Evolutionary conservation across 2,797 vertebrate species (phyloP).

Genomic region (Cossypha heuglini): DNA sequence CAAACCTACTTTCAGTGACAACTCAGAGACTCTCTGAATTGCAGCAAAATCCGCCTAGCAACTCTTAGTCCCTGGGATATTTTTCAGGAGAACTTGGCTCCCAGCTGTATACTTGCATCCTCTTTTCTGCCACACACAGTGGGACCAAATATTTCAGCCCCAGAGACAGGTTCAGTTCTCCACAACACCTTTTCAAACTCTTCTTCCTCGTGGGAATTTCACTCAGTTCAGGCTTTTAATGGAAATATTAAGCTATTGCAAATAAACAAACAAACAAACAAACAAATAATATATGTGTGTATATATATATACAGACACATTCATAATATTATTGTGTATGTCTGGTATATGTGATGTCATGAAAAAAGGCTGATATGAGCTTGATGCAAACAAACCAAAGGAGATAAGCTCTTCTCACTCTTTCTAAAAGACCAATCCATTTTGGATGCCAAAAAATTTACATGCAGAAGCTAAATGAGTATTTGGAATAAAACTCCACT

Average conservation of each 20-base stretch:
- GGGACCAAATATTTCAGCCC: neutral
- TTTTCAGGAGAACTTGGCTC: neutral
- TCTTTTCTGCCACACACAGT: neutral
- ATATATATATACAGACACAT: accelerated
- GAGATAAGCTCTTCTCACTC: neutral
- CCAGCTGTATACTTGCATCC: neutral
- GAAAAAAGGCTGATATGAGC: neutral
- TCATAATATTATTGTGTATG: neutral
- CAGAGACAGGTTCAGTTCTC: neutral
- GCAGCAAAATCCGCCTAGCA: neutral
- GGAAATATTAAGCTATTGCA: neutral
- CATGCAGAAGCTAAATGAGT: neutral
- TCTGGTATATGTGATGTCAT: neutral
- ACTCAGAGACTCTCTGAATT: neutral
- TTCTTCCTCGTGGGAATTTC: neutral
- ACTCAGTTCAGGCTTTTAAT: neutral
- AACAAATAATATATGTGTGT: too few species aligned
- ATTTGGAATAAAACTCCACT: neutral
- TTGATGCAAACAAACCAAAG: neutral
- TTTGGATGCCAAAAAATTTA: neutral
- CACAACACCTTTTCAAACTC: accelerated
- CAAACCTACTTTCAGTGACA: neutral
- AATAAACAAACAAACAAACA: neutral
- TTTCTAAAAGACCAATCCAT: too few species aligned
- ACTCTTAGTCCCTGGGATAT: neutral